phyloP scores from a whole-genome alignment of 92 coral and sea anemone species.

The Montipora capitata region DNA sequence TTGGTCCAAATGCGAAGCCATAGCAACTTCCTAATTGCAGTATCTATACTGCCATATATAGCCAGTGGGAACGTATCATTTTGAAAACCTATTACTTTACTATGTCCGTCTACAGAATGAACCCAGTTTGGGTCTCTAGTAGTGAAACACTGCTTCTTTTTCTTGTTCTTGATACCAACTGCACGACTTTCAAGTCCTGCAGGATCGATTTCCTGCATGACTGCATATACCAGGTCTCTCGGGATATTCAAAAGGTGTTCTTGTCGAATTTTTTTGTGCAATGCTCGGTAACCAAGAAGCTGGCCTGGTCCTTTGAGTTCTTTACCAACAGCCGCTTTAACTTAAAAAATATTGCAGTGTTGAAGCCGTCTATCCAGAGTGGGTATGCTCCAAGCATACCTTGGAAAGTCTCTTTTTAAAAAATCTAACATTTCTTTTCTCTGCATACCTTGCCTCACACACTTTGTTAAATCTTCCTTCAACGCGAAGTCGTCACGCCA shows the following conservation, averaged over 20 bases:
- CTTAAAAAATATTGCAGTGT: constrained; percentile 32
- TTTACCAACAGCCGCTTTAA: constrained; percentile 37
- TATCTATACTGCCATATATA: constrained; percentile 35
- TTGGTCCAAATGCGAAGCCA: constrained; percentile 45
- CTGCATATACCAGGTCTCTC: constrained; percentile 52
- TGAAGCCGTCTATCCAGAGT: constrained; percentile 34
- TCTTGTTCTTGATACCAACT: constrained; percentile 38
- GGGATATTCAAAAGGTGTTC: too few species aligned
- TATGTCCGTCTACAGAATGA: constrained; percentile 43
- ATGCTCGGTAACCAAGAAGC: constrained; percentile 58
- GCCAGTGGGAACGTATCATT: constrained; percentile 44
- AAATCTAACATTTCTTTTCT: constrained; percentile 50
- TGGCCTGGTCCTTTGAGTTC: constrained; percentile 66
- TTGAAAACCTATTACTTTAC: constrained; percentile 43
- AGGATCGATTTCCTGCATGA: constrained; percentile 63
- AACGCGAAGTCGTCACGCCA: not conserved
- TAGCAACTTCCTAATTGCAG: constrained; percentile 44
- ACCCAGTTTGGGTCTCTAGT: constrained; percentile 48
- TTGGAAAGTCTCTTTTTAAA: too few species aligned
- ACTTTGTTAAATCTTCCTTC: too few species aligned
- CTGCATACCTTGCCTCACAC: not conserved
- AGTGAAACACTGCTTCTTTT: constrained; percentile 20
- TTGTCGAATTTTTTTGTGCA: too few species aligned
- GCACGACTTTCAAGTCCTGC: constrained; percentile 60
- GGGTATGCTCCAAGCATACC: constrained; percentile 51